phyloP scores from a whole-genome alignment of 1,140 invertebrate genomes.

The Sitobion miscanthi region DNA sequence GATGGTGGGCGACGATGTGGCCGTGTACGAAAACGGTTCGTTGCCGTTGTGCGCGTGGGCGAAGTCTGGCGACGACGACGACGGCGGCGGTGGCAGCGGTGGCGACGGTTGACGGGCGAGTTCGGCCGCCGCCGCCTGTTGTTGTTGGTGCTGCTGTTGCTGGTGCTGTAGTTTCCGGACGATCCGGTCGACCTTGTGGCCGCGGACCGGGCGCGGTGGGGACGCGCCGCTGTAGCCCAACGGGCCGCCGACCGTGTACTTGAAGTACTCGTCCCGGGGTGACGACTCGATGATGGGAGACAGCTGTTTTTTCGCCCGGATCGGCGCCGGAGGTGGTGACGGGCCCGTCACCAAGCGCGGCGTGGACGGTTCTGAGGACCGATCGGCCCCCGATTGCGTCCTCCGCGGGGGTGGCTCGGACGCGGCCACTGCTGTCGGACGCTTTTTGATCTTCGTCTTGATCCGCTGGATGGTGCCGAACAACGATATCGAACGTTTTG shows the following conservation, averaged over 20 bases:
- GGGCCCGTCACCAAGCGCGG: background rate
- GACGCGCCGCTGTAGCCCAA: constrained; percentile 60
- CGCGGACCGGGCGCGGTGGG: constrained; percentile 57
- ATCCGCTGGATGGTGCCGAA: constrained; percentile 58
- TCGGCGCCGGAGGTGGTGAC: constrained; percentile 49
- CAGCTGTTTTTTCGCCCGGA: constrained; percentile 69
- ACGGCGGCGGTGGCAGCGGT: background rate
- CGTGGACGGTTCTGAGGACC: background rate
- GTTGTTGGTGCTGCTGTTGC: constrained; percentile 65
- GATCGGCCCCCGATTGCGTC: background rate
- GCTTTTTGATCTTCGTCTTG: constrained; percentile 42
- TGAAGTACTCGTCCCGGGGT: constrained; percentile 73
- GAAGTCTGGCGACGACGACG: constrained; percentile 56
- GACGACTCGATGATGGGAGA: constrained; percentile 77
- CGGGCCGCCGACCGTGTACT: constrained; percentile 60
- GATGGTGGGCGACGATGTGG: constrained; percentile 63
- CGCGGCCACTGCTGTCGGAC: background rate
- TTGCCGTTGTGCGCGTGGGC: constrained; percentile 74
- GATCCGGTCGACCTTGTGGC: constrained; percentile 61
- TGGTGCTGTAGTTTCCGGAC: constrained; percentile 57
- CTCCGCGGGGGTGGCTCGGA: background rate
- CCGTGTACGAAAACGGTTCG: constrained; percentile 77
- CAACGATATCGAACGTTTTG: constrained; percentile 53
- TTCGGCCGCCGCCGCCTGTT: constrained; percentile 42
- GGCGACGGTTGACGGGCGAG: constrained; percentile 56